phyloP scores from a whole-genome alignment of 2,888 invertebrate species.

The Cynaeus angustus region DNA sequence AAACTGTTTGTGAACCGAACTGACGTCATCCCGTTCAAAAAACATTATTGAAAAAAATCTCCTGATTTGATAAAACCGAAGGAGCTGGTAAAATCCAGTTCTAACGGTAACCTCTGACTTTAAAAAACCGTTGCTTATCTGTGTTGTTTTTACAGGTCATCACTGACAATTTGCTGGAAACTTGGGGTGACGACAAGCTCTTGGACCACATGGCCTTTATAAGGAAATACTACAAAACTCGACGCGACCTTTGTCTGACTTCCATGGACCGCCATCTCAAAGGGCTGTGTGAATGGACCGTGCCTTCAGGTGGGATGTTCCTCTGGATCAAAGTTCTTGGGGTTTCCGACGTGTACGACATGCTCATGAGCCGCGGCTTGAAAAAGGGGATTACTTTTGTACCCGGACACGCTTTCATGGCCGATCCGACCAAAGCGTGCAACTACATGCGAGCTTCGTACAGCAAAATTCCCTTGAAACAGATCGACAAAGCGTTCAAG shows the following conservation, averaged over 20 bases:
- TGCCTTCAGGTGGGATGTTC: conserved; percentile 85
- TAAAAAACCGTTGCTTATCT: not conserved
- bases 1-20: conserved; percentile 11
- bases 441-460: conserved; percentile 82
- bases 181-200: conserved; percentile 78
- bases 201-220: conserved; percentile 76
- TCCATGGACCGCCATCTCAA: conserved; percentile 76
- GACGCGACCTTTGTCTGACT: conserved; percentile 77
- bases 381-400: conserved; percentile 80
- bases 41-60: conserved; percentile 11
- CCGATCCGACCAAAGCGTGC: conserved; percentile 77
- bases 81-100: conserved; percentile 50
- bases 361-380: conserved; percentile 82
- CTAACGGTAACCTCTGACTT: conserved; percentile 27
- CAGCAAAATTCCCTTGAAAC: conserved; percentile 78
- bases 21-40: conserved; percentile 35
- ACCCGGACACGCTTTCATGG: conserved; percentile 84
- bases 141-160: conserved; percentile 73
- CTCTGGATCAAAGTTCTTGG: conserved; percentile 83
- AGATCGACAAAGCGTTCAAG: conserved; percentile 78
- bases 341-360: conserved; percentile 81
- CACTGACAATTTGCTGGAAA: conserved; percentile 73
- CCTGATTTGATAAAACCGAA: conserved; percentile 10
- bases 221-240: conserved; percentile 77
- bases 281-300: conserved; percentile 79